Conservation (phyloP, 2,113 vertebrate species). For the Mugil cephalus region DNA sequence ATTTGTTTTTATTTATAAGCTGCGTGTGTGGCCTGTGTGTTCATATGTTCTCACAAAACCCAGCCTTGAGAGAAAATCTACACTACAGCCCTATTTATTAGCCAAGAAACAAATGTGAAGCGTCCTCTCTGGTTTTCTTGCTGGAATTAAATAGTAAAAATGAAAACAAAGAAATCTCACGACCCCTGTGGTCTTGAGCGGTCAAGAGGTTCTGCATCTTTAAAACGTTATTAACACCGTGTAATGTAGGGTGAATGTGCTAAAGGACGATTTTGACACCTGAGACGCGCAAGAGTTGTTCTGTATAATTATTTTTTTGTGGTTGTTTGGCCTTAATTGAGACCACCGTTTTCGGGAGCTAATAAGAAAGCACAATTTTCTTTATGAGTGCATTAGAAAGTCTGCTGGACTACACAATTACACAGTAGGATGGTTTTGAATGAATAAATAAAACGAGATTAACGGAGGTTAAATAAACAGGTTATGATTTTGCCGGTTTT, state of each 20-base stretch:
- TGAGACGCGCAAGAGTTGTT: no score
- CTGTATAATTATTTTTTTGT: constrained; percentile 1
- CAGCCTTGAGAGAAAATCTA: background rate
- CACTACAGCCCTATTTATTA: background rate
- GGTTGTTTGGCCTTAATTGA: constrained; percentile 18
- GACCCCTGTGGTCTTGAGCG: background rate
- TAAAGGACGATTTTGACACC: constrained; percentile 24
- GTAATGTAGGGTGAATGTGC: constrained; percentile 14
- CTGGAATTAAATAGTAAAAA: background rate
- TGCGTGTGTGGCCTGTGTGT: background rate
- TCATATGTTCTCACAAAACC: background rate
- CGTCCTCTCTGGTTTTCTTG: background rate
- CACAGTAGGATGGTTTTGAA: constrained; percentile 57
- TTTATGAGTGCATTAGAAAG: constrained; percentile 46
- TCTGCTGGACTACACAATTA: constrained; percentile 56
- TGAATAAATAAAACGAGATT: constrained; percentile 50
- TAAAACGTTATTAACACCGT: constrained; percentile 3
- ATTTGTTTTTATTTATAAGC: background rate
- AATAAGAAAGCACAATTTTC: constrained; percentile 44
- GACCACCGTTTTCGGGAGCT: constrained; percentile 16
- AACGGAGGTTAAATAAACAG: constrained; percentile 66
- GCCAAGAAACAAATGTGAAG: background rate
- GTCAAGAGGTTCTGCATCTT: background rate
- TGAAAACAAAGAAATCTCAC: background rate
- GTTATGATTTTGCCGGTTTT: constrained; percentile 33